Conservation (phyloP, 2,888 invertebrate species). For the Chymomyza amoena region DNA sequence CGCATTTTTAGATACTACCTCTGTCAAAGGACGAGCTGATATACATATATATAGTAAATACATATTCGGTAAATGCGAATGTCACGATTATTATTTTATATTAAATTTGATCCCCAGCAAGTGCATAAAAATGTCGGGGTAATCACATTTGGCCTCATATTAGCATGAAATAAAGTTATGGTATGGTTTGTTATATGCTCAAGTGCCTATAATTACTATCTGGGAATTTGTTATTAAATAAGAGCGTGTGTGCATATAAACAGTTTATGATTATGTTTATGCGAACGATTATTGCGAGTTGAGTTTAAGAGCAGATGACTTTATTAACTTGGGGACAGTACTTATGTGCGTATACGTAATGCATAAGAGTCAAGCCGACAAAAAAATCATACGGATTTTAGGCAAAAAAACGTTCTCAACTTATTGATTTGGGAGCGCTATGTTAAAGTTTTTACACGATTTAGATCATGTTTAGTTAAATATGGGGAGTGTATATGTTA, state of each 20-base stretch:
- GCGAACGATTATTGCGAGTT: background rate
- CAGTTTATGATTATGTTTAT: background rate
- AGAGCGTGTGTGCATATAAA: background rate
- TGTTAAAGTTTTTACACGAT: no score
- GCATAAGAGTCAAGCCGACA: no score
- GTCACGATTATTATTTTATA: slow-evolving; percentile 51
- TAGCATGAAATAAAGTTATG: background rate
- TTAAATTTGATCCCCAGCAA: slow-evolving; percentile 33
- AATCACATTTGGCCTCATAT: background rate
- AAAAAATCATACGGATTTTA: no score
- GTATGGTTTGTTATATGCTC: background rate
- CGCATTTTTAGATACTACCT: slow-evolving; percentile 35
- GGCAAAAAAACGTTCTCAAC: no score
- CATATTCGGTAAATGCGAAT: slow-evolving; percentile 28
- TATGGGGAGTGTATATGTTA: no score
- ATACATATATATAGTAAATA: background rate
- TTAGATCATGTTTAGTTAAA: no score
- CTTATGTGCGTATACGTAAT: background rate
- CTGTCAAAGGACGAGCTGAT: background rate
- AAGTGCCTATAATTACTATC: background rate
- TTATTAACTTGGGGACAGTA: background rate
- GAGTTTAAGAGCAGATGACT: background rate
- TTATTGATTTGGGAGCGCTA: no score
- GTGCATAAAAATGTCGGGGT: background rate
- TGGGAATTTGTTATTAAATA: background rate